Evolutionary conservation across 2,888 invertebrate genomes (phyloP).

Genomic region (Cephonodes hylas): DNA sequence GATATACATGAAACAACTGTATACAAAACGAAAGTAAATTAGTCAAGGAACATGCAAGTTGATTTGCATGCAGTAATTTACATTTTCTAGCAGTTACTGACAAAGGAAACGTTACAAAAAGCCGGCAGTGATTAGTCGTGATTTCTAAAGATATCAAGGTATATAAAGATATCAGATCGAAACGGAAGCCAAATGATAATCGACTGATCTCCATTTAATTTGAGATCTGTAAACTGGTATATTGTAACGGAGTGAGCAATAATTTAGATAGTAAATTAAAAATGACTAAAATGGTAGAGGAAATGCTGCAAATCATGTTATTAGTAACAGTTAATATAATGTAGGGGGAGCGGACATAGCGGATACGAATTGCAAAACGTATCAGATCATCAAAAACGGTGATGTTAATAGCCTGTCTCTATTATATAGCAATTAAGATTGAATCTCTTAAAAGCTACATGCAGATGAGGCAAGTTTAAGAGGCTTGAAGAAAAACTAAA

Average conservation of each 20-base stretch:
- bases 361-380: background rate
- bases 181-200: background rate
- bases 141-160: background rate
- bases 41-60: background rate
- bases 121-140: background rate
- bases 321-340: background rate
- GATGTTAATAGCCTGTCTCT: background rate
- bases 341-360: background rate
- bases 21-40: background rate
- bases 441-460: background rate
- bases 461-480: background rate
- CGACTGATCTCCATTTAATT: background rate
- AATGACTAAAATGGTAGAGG: background rate
- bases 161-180: background rate
- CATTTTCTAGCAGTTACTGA: background rate
- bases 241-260: background rate
- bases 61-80: background rate
- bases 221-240: background rate
- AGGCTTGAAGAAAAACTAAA: background rate
- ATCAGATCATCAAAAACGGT: background rate
- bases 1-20: background rate
- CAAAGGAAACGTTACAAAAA: background rate
- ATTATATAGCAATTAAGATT: background rate
- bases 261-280: background rate
- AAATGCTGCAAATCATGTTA: background rate